Base-by-base conservation (phyloP, 2,888 invertebrate species). In the Hydraecia micacea region DNA sequence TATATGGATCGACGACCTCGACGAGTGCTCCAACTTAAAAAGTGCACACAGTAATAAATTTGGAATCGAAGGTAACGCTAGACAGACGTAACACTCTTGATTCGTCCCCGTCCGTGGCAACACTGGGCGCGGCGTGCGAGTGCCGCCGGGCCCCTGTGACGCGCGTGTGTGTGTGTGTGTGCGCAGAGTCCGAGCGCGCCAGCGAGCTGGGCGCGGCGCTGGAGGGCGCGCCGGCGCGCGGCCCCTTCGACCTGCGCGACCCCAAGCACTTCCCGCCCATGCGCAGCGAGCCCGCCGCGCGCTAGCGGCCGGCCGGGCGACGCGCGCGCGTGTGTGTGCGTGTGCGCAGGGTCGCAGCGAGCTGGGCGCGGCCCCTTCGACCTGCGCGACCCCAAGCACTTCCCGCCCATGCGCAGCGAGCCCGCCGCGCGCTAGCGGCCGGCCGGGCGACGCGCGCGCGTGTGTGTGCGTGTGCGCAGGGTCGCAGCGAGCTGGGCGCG, bases 241-340 rank as follows among this genome's bases (percentile, higher is more conserved):
- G 97, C 79, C 96, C 97, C 87, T 98, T 98, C 95, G 98, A 98
- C 93, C 97, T 98, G 94, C 98, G 98, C 93, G 98, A 98, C 96
- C 98, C 98, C 88, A 96, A 97, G 87, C 98, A 98, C 97, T 98
- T 98, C 96, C 98, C 98, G 89, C 98, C 98, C 85, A 98, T 98
- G 91, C 91, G 90, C 84, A 58, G 81, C 85, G 83, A 87, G 77
- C 75, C 84, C 55, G 81, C 85, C 80, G 73, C 83, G 73, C 81
- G 69, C 78, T 73, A 71, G 78, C 78, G 15, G 66, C 79, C 63
- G 58, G 77, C 76, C 36, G 11, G 36, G 46, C 11, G 42, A 46
- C 46, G 42, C 18, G 75, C 5, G 32, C 46, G 97, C 89, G 98
- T 42, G 42, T 60, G 72, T 74, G 58, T 49, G 80, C 55, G n/a